Evolutionary conservation across 2,797 vertebrate species (phyloP).

Genomic region (Momotus momota): DNA sequence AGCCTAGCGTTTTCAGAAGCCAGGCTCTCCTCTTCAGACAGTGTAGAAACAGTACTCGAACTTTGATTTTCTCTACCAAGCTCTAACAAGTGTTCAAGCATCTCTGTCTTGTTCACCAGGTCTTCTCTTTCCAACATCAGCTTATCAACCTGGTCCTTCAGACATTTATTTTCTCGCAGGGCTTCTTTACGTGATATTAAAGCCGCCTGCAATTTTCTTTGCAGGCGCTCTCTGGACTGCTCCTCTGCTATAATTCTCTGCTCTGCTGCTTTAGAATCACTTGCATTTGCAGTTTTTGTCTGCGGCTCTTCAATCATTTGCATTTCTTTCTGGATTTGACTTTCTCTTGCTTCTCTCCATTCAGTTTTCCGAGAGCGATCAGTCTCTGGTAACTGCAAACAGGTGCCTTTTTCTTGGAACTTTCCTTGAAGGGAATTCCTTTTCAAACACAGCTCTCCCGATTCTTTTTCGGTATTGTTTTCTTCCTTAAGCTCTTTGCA

Average conservation of each 20-base stretch:
- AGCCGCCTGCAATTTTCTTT: slow-evolving; percentile 88
- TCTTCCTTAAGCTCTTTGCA: not conserved
- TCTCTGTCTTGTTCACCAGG: slow-evolving; percentile 57
- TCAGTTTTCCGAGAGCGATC: slow-evolving; percentile 70
- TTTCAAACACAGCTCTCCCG: slow-evolving; percentile 1
- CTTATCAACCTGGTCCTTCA: slow-evolving; percentile 80
- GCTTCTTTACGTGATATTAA: slow-evolving; percentile 88
- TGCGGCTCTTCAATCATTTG: slow-evolving; percentile 56
- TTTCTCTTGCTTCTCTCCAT: slow-evolving; percentile 70
- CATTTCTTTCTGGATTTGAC: slow-evolving; percentile 74
- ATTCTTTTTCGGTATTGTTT: not conserved
- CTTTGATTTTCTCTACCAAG: slow-evolving; percentile 71
- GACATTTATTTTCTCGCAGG: slow-evolving; percentile 81
- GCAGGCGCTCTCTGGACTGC: slow-evolving; percentile 72
- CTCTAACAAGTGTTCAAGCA: slow-evolving; percentile 68
- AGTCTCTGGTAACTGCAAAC: slow-evolving; percentile 22
- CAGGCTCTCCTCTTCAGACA: slow-evolving; percentile 73
- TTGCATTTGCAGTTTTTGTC: slow-evolving; percentile 56
- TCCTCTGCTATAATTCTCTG: slow-evolving; percentile 48
- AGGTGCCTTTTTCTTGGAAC: slow-evolving; percentile 37
- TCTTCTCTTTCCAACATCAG: slow-evolving; percentile 73
- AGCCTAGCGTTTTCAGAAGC: slow-evolving; percentile 75
- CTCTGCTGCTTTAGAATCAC: slow-evolving; percentile 71
- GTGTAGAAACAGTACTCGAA: not conserved
- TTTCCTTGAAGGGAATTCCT: slow-evolving; percentile 31